Percentiles rank a stretch among this genome's conserved stretches.
These are phyloP conservation scores for Drosophila koepferae DNA, from an alignment of 2,888 invertebrate species.

Conservation along the genomic window DNA sequence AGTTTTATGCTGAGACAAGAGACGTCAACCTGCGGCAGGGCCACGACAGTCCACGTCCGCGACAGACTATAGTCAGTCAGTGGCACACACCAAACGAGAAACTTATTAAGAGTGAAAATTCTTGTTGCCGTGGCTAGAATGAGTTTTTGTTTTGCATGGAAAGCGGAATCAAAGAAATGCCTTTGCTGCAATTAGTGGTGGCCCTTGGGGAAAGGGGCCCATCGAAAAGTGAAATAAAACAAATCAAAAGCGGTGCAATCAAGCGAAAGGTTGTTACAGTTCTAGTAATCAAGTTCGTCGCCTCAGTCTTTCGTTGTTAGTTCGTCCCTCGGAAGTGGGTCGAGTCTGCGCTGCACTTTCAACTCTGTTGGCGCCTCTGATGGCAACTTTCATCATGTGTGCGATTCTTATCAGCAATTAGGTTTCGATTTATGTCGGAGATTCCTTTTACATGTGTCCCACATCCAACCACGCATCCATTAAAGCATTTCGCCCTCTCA, in stretches of 20 bases:
- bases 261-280: constrained; percentile 53
- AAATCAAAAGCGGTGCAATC: constrained; percentile 57
- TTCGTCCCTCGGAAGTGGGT: constrained; percentile 40
- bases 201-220: constrained; percentile 27
- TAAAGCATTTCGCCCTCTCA: constrained; percentile 25
- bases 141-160: constrained; percentile 62
- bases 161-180: constrained; percentile 54
- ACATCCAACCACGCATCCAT: constrained; percentile 29
- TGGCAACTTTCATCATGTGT: constrained; percentile 45
- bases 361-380: constrained; percentile 42
- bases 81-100: constrained; percentile 73
- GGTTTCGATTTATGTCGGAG: constrained; percentile 33
- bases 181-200: constrained; percentile 58
- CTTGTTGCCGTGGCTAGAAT: constrained; percentile 55
- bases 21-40: constrained; percentile 28
- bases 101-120: constrained; percentile 80
- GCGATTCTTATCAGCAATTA: constrained; percentile 70
- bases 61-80: constrained; percentile 66
- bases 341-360: constrained; percentile 54
- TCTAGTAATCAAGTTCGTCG: constrained; percentile 49
- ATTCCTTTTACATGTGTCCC: constrained; percentile 30
- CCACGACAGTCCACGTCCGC: constrained; percentile 19
- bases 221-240: constrained; percentile 70
- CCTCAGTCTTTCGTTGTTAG: constrained; percentile 37
- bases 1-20: constrained; percentile 66